A percentile compares a stretch with the other conserved stretches of the same genome.
Conservation (phyloP, 2,888 invertebrate species). For the Netelia fuscicornis region DNA sequence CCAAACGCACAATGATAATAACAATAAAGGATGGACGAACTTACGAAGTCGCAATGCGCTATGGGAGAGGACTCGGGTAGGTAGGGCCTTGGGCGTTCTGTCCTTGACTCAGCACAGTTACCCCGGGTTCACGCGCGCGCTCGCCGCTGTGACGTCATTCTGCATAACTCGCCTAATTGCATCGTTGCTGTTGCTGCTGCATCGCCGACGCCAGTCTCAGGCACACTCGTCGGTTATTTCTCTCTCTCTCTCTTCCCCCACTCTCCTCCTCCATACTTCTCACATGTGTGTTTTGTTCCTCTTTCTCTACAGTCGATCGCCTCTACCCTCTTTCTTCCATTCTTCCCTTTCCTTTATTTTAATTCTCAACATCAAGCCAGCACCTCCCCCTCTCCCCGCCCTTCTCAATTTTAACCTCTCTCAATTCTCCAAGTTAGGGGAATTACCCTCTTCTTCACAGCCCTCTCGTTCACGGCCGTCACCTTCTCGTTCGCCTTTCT, state of each 20-base stretch:
- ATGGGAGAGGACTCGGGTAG: slow-evolving; percentile 16
- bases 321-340: slow-evolving; percentile 58
- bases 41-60: background rate
- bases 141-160: slow-evolving; percentile 83
- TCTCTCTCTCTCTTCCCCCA: slow-evolving; percentile 25
- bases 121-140: slow-evolving; percentile 77
- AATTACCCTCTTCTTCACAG: slow-evolving; percentile 5
- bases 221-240: slow-evolving; percentile 40
- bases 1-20: background rate
- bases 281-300: slow-evolving; percentile 38
- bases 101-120: slow-evolving; percentile 85
- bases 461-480: slow-evolving; percentile 60
- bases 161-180: slow-evolving; percentile 85
- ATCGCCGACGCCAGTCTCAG: slow-evolving; percentile 52
- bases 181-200: slow-evolving; percentile 80
- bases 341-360: slow-evolving; percentile 35
- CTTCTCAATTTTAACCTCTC: slow-evolving; percentile 23
- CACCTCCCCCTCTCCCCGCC: background rate
- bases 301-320: slow-evolving; percentile 48
- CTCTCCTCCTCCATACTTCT: slow-evolving; percentile 22
- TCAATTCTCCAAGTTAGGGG: slow-evolving; percentile 14
- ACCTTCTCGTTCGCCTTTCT: slow-evolving; percentile 59
- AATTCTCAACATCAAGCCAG: background rate
- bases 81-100: slow-evolving; percentile 83
- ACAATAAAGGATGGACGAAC: slow-evolving; percentile 48